phyloP scores from a whole-genome alignment of 2,888 invertebrate genomes.

The Mythimna impura region DNA sequence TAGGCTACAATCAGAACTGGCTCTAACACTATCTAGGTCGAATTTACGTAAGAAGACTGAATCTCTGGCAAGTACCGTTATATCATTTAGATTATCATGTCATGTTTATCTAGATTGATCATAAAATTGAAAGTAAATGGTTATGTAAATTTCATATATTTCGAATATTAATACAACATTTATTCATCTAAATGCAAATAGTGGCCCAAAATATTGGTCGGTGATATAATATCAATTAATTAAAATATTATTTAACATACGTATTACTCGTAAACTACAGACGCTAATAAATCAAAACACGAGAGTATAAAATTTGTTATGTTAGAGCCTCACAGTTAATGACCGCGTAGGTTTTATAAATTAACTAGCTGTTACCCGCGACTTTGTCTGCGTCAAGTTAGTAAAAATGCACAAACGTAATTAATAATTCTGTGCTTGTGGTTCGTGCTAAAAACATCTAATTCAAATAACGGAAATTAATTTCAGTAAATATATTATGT shows the following conservation, averaged over 20 bases:
- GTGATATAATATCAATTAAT: constrained; percentile 35
- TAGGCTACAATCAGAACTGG: constrained; percentile 93
- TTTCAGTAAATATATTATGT: no score
- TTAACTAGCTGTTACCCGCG: no score
- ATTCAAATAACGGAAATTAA: no score
- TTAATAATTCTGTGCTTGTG: no score
- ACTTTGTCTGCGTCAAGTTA: no score
- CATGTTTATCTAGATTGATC: constrained; percentile 34
- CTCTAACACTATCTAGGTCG: constrained; percentile 94
- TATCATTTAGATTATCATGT: constrained; percentile 32
- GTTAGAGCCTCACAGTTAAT: neutral
- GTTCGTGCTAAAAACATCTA: no score
- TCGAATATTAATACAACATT: constrained; percentile 27
- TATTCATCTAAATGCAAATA: constrained; percentile 46
- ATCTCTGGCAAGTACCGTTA: constrained; percentile 87
- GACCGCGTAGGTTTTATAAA: neutral
- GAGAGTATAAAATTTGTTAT: neutral
- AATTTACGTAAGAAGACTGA: constrained; percentile 94
- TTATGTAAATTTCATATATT: constrained; percentile 42
- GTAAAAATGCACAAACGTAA: no score
- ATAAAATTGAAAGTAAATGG: constrained; percentile 36
- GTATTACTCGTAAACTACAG: constrained; percentile 2
- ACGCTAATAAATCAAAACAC: constrained; percentile 15
- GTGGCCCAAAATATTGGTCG: constrained; percentile 35
- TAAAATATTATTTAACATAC: neutral